phyloP scores from a whole-genome alignment of 2,113 vertebrate genomes.

The Zapus hudsonius region DNA sequence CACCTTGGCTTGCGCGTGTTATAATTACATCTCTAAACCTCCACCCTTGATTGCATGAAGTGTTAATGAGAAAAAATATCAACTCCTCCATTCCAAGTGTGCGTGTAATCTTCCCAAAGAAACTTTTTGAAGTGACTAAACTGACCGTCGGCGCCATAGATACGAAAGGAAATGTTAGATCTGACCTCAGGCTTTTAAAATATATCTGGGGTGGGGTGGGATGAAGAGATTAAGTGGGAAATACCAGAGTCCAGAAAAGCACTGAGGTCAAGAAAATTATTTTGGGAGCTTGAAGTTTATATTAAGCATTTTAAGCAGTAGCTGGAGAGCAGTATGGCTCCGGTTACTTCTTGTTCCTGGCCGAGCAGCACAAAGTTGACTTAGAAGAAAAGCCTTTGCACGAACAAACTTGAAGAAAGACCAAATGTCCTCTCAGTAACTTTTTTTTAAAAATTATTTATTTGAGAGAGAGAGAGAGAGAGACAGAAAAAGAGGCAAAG shows the following conservation, averaged over 20 bases:
- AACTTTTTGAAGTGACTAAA: neutral
- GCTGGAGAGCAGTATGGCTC: slow-evolving; percentile 70
- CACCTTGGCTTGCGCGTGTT: neutral
- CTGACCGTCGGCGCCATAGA: neutral
- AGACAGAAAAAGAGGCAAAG: too few species aligned
- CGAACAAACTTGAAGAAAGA: neutral
- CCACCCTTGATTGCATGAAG: neutral
- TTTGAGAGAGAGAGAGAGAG: too few species aligned
- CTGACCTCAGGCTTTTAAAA: slow-evolving; percentile 3
- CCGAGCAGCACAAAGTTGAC: neutral
- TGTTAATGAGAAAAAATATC: neutral
- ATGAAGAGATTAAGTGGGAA: slow-evolving; percentile 76
- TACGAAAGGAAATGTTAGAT: slow-evolving; percentile 4
- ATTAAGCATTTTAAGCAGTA: slow-evolving; percentile 73
- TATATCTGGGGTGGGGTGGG: slow-evolving; percentile 30
- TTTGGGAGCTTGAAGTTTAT: slow-evolving; percentile 80
- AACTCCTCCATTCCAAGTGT: neutral
- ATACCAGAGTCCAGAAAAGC: slow-evolving; percentile 61
- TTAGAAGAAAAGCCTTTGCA: neutral
- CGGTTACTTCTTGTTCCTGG: slow-evolving; percentile 45
- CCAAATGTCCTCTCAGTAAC: neutral
- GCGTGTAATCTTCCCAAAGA: neutral
- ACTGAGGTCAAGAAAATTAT: slow-evolving; percentile 76
- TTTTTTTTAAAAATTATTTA: neutral
- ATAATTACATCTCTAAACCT: neutral